Base-by-base conservation (phyloP, 2,797 vertebrate genomes). In the Rhyacichthys aspro region DNA sequence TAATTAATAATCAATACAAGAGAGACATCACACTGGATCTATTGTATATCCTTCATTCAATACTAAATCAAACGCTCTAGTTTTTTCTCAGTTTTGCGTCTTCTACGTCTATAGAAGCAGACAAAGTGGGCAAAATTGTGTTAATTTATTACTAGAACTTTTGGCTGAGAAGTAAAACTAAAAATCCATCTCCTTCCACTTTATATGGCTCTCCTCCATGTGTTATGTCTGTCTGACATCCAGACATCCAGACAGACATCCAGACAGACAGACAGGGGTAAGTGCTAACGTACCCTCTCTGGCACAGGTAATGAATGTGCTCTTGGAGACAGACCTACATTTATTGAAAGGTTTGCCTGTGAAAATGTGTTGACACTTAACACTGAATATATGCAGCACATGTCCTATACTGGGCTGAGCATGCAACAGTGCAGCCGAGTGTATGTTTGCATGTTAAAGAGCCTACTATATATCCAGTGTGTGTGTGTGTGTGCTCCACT, bases 401-500 rank as follows among this genome's bases (percentile, higher is more conserved):
- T 17, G 15, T 18, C 5, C 48, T 38, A 49, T 14, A 33, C 14
- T 11, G 32, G 36, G 3, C 17, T 39, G 18, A 11, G 37, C 34
- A 19, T 54, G 37, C 50, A 53, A 23, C 50, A 23, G 36, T n/a
- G 15, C 15, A 14, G 33, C 7, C 7, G 11, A 43, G 37, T 19
- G 49, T 38, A 41, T 14, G 49, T 53, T 52, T 52, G 49, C 49
- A 52, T 38, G 49, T 52, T 38, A 52, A 52, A 37, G 33, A 52
- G 49, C 49, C 16, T 18, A 47, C 45, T 38, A 62, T n/a, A 48
- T 46, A 33, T 23, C 49, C 54, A 42, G 14, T 23, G 53, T 67
- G 50, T 44, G 33, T 49, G 57, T 49, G 63, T 49, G 67, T 38
- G 47, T 16, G 58, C 52, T 53, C 41, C 33, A 43, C 45, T 54